These are phyloP conservation scores for Mandrillus leucophaeus DNA, from an alignment of 2,113 vertebrate species.

Conservation along the genomic window DNA sequence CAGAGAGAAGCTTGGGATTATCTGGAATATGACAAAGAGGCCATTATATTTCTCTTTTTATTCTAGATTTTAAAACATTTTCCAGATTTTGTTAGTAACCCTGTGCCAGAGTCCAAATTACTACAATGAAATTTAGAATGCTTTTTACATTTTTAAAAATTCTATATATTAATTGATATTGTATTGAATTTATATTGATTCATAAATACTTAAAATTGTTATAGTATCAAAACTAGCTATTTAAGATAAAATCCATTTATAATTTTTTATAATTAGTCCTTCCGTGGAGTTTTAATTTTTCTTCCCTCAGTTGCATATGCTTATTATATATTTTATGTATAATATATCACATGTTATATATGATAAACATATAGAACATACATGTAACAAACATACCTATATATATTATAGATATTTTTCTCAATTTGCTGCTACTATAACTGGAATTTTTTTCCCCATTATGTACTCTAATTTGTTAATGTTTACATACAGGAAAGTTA, in stretches of 20 bases:
- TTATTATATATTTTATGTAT: not conserved
- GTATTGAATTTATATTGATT: not conserved
- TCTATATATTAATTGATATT: not conserved
- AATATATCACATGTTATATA: no score
- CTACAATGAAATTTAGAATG: not conserved
- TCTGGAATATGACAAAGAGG: not conserved
- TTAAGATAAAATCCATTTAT: not conserved
- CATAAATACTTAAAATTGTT: not conserved
- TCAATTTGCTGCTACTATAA: no score
- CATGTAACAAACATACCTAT: not conserved
- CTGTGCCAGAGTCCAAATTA: not conserved
- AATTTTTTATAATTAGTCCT: not conserved
- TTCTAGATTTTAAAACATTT: not conserved
- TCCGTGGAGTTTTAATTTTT: not conserved
- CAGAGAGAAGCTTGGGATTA: not conserved
- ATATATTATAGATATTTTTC: not conserved
- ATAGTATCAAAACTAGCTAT: not conserved
- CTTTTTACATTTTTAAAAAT: not conserved
- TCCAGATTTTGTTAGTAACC: not conserved
- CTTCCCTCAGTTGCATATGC: not conserved
- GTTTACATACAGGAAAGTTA: not conserved
- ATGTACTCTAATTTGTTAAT: not conserved
- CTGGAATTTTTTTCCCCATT: not conserved
- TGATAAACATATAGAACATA: not conserved
- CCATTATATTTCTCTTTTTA: not conserved